Conservation (phyloP, 2,888 invertebrate species). For the Selenia dentaria region DNA sequence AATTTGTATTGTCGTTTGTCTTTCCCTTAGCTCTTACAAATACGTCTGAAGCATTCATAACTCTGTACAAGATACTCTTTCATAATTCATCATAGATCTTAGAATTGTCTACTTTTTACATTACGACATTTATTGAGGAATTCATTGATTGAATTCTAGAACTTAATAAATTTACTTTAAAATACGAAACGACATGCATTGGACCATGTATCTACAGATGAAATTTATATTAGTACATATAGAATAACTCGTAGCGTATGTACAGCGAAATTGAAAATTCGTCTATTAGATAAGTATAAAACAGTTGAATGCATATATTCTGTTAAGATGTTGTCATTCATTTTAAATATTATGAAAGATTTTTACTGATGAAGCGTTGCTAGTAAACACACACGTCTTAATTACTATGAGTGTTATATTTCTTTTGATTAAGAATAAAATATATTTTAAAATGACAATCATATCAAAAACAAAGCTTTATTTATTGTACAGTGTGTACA, state of each 20-base stretch:
- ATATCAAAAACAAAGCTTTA: no score
- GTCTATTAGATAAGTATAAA: constrained; percentile 1
- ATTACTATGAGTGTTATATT: no score
- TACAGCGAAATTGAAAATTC: constrained; percentile 51
- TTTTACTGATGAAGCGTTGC: no score
- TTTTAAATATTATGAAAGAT: no score
- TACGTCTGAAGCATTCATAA: constrained; percentile 41
- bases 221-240: constrained; percentile 35
- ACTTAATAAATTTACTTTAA: constrained; percentile 14
- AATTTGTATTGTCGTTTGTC: constrained; percentile 72
- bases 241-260: constrained; percentile 31
- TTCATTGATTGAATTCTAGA: constrained; percentile 10
- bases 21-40: constrained; percentile 47
- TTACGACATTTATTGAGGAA: not conserved
- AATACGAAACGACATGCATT: constrained; percentile 46
- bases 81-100: not conserved
- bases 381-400: no score
- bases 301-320: not conserved
- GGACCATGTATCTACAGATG: constrained; percentile 51
- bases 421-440: no score
- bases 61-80: constrained; percentile 41
- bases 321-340: no score
- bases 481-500: not conserved
- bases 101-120: constrained; percentile 4
- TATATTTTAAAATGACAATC: no score